phyloP scores from a whole-genome alignment of 1,140 invertebrate genomes.

The Vollenhovia emeryi region DNA sequence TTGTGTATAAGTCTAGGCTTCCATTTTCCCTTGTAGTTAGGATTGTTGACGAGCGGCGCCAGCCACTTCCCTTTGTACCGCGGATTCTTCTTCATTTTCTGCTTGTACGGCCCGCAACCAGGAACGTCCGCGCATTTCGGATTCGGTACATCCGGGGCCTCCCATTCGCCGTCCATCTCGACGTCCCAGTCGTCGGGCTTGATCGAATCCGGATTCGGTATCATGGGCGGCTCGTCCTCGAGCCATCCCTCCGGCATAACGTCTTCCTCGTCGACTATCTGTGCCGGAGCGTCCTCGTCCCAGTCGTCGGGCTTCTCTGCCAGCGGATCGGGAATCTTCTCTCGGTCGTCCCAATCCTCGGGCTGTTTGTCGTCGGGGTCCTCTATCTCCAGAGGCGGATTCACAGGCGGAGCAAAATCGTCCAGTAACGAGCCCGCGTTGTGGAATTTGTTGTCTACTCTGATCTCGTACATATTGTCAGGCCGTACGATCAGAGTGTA shows the following conservation, averaged over 20 bases:
- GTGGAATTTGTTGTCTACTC: constrained; percentile 91
- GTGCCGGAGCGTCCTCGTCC: constrained; percentile 96
- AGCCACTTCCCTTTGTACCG: constrained; percentile 97
- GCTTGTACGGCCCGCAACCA: constrained; percentile 97
- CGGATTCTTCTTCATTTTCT: constrained; percentile 95
- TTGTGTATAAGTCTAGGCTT: constrained; percentile 94
- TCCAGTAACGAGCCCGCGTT: constrained; percentile 95
- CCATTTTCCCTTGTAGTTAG: constrained; percentile 98
- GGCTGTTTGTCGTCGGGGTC: constrained; percentile 97
- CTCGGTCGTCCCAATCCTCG: constrained; percentile 98
- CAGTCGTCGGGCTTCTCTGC: constrained; percentile 97
- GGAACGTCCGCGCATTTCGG: constrained; percentile 93
- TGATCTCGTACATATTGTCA: constrained; percentile 93
- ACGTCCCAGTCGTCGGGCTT: constrained; percentile 99
- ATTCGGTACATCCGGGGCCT: constrained; percentile 96
- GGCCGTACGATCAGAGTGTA: constrained; percentile 96
- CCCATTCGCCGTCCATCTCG: constrained; percentile 99
- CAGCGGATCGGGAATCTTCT: constrained; percentile 96
- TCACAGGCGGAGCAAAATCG: constrained; percentile 97
- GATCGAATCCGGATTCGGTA: constrained; percentile 94
- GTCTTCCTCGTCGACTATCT: constrained; percentile 95
- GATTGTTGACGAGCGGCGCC: constrained; percentile 96
- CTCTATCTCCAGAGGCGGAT: constrained; percentile 97
- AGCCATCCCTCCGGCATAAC: constrained; percentile 97
- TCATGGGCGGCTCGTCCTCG: constrained; percentile 95